Evolutionary conservation across 2,113 vertebrate genomes (phyloP), one percentile per base, ranked within the genome.

Genomic region (Poeciliopsis prolifica): DNA sequence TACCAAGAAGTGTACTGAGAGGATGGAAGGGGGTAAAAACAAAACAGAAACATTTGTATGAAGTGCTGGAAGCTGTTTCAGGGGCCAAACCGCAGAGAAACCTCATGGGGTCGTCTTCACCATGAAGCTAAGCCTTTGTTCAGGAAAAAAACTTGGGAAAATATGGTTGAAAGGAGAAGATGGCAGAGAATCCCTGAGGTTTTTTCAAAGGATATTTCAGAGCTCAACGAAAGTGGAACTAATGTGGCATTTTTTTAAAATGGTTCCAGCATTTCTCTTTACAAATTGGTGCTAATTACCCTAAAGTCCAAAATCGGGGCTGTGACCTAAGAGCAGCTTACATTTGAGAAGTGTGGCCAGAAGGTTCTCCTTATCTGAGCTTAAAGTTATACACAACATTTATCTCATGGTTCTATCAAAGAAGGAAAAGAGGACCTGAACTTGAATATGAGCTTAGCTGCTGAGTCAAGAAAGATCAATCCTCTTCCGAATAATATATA

Each of bases 201-300:
- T 78, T 81, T 44, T 88, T 94, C 81, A 93, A 94, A 92, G 87
- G 87, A 90, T 77, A 82, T 83, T 83, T 80, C 88, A 80, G 85
- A 77, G 83, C 80, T 86, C 80, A 78, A 86, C 81, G 79, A 84
- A 92, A 90, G 83, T 85, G 88, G 89, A 94, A 94, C 94, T 92
- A 94, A 95, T 93, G 88, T 85, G 89, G 87, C 89, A 81, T 92
- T 77, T 75, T 77, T 91, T 87, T 74, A 82, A 84, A 92, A 81
- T 86, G 87, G 84, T 84, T 81, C 82, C 90, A 88, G 73, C 81
- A 83, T 86, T 82, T 90, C 75, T 86, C 64, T 42, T 91, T 91
- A 94, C 94, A 94, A 95, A 94, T 95, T 94, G 92, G 89, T 89
- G 84, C 92, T 94, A 94, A 94, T 94, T 94, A 92, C 86, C 79